Evolutionary conservation across 1,140 invertebrate genomes (phyloP).

Genomic region (Gerris buenoi): DNA sequence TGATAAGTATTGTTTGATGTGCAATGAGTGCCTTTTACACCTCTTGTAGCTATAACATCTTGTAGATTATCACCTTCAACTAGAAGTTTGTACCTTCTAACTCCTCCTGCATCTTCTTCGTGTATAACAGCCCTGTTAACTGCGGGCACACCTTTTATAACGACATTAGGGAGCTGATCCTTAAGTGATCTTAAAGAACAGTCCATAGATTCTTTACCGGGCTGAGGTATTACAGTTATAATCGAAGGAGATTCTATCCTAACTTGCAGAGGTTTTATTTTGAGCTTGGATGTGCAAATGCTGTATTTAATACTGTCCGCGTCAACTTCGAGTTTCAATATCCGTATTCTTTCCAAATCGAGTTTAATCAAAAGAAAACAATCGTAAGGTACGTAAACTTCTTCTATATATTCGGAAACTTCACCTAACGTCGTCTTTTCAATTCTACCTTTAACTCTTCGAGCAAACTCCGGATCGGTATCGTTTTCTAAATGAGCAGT

Average conservation of each 20-base stretch:
- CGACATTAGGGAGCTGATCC: slow-evolving; percentile 58
- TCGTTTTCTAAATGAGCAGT: slow-evolving; percentile 63
- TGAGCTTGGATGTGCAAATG: slow-evolving; percentile 58
- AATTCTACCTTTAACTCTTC: slow-evolving; percentile 78
- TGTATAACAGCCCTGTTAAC: slow-evolving; percentile 87
- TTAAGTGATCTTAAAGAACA: slow-evolving; percentile 65
- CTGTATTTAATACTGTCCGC: slow-evolving; percentile 52
- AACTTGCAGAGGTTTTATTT: slow-evolving; percentile 50
- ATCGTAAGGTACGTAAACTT: slow-evolving; percentile 73
- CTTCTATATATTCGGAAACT: slow-evolving; percentile 80
- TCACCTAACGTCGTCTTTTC: slow-evolving; percentile 86
- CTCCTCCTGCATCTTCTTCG: slow-evolving; percentile 54
- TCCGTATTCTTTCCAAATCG: slow-evolving; percentile 68
- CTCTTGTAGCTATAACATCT: slow-evolving; percentile 84
- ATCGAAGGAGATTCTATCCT: slow-evolving; percentile 51
- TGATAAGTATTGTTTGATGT: slow-evolving; percentile 85
- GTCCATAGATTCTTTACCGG: slow-evolving; percentile 50
- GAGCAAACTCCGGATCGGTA: slow-evolving; percentile 63
- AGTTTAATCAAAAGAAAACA: slow-evolving; percentile 76
- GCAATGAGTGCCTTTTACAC: slow-evolving; percentile 60
- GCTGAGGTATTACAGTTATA: slow-evolving; percentile 56
- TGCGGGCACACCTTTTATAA: slow-evolving; percentile 80
- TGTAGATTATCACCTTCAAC: slow-evolving; percentile 92
- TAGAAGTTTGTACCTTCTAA: slow-evolving; percentile 66
- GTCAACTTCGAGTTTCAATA: slow-evolving; percentile 69